Evolutionary conservation across 2,888 invertebrate genomes (phyloP), one percentile per base, ranked within the genome.

Genomic region (Ypsolopha sequella): DNA sequence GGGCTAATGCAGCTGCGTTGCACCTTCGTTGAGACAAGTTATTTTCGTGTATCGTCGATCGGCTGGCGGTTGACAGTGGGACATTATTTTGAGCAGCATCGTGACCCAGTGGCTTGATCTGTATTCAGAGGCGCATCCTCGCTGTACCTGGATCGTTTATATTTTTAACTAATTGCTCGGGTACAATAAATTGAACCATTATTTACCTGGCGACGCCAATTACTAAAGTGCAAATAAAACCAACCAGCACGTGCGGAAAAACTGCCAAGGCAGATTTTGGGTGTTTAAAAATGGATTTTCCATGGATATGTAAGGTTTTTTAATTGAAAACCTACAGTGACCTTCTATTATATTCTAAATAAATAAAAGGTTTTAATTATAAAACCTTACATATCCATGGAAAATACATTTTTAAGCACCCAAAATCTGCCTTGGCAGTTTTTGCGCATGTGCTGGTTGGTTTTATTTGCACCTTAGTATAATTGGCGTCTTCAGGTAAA

Each of bases 21-120:
- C 43, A 35, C 35, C 36, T 34, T 50, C 50, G 50, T 33, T 50
- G 67, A 68, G 57, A 55, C 56, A 52, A 55, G 65, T 72, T 80
- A 80, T 80, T 79, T 76, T 63, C 24, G 24, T 56, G 71, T 70
- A 9, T 9, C 24, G 24, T 56, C 71, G 70, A 9, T 9, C 44
- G 36, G 34, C 41, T 66, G 65, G 55, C 62, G 55, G 67, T 70
- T 64, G 62, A 66, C 61, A 68, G 72, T 68, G 58, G 60, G 62
- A 64, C 66, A 70, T 66, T 68, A 72, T 11, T 44, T 24, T 45
- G 45, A 11, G 36, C 36, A 7, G 73, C 73, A 63, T 76, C 71
- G 68, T 82, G 79, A 82, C 81, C 80, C 71, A 84, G 66, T 80
- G 73, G 62, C 69, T 68, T 67, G 68, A 62, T 66, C 70, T 73